Base-by-base conservation (phyloP, 2,113 vertebrate species). In the Mystacornis crossleyi region DNA sequence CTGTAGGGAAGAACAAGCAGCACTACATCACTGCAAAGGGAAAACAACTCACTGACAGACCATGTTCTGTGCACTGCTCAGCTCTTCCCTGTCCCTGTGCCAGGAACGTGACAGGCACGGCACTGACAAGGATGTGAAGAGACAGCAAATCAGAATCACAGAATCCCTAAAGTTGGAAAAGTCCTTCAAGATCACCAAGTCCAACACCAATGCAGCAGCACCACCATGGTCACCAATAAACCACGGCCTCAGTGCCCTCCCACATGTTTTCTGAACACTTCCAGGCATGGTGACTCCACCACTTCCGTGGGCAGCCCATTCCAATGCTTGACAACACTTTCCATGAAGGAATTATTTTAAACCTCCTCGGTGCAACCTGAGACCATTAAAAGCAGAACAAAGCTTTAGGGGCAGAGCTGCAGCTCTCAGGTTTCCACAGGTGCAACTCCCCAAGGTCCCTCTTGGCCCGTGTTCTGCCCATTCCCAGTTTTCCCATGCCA, bases 1-100 rank as follows among this genome's bases (percentile, higher is more conserved):
- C 99, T 99, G 91, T 38, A 62, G 3, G 4, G 38, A 38, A 90
- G 62, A 89, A 60, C 23, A 53, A 92, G 38, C 20, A 70, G 33
- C 36, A 29, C 61, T 36, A 51, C 48, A 93, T 53, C 25, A 14
- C 20, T 69, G 18, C 40, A 67, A 73, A 75, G 3, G 29, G n/a
- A 72, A 61, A 54, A 29, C 31, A 45, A n/a, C 60, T 74, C 55
- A 6, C 18, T n/a, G 33, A 42, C 26, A 74, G 33, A 24, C 3
- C 28, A 23, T 2, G 6, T 6, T 65, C 34, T 67, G 69, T 60
- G 73, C 50, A 53, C 38, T 34, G 14, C 26, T 81, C 54, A 81
- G 42, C 33, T 57, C 64, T 48, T 36, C 45, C 26, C 31, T 24
- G 29, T 36, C 45, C 26, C 31, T 24, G 29, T 17, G 14, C 16